Conservation (phyloP, 2,113 vertebrate species). For the Passer domesticus region DNA sequence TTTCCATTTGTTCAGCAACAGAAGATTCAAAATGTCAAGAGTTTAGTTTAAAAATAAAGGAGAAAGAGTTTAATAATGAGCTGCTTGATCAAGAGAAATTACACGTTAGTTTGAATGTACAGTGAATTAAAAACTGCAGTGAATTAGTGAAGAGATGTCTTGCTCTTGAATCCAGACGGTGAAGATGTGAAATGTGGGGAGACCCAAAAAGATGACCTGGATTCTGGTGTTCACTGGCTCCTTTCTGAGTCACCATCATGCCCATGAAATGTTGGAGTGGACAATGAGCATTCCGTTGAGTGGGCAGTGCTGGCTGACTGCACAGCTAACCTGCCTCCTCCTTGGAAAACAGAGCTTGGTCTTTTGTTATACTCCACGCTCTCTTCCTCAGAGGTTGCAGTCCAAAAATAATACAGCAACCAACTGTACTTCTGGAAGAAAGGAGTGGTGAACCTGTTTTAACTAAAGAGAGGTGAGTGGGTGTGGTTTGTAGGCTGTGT, state of each 20-base stretch:
- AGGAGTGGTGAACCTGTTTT: neutral
- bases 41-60: neutral
- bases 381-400: neutral
- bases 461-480: neutral
- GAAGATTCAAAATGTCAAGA: neutral
- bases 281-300: fast-evolving
- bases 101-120: neutral
- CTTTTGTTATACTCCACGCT: neutral
- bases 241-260: neutral
- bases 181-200: neutral
- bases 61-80: neutral
- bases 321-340: neutral
- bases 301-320: neutral
- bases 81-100: neutral
- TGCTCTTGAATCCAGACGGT: neutral
- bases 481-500: neutral
- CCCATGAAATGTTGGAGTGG: neutral
- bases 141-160: neutral
- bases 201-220: neutral
- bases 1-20: neutral
- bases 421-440: neutral
- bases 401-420: neutral
- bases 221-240: neutral
- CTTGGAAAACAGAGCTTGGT: neutral
- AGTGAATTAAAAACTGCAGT: neutral